Percentiles rank a stretch among this genome's conserved stretches.
Conservation (phyloP, 2,113 vertebrate genomes). For the Syngnathoides biaculeatus region DNA sequence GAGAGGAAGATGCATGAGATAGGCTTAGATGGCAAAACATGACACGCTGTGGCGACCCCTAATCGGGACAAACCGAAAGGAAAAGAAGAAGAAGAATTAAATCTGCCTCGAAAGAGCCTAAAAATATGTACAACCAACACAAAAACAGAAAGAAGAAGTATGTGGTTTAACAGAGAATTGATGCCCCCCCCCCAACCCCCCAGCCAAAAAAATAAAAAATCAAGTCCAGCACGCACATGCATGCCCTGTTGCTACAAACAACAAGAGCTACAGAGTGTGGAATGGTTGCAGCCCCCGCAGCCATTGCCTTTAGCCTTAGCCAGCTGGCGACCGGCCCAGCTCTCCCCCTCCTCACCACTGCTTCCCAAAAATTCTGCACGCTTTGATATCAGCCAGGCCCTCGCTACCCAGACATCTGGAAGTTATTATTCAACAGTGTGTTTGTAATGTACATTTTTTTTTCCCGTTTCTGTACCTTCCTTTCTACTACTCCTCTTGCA, state of each 20-base stretch:
- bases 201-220: neutral
- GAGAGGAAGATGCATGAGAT: too few relatives aligned
- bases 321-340: slow-evolving; percentile 70
- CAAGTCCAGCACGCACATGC: neutral
- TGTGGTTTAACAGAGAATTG: neutral
- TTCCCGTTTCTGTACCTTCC: slow-evolving; percentile 29
- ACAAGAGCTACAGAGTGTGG: slow-evolving; percentile 74
- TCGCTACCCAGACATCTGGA: slow-evolving; percentile 78
- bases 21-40: too few relatives aligned
- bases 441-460: slow-evolving; percentile 62
- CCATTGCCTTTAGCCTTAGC: slow-evolving; percentile 63
- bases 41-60: too few relatives aligned
- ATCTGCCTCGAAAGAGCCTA: too few relatives aligned
- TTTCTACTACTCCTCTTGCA: slow-evolving; percentile 26
- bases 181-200: neutral
- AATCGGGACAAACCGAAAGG: too few relatives aligned
- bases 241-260: slow-evolving; percentile 55
- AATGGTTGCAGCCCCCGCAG: slow-evolving; percentile 63
- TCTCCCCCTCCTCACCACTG: slow-evolving; percentile 51
- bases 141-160: neutral
- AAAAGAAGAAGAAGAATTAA: too few relatives aligned
- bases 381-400: slow-evolving; percentile 73
- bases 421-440: slow-evolving; percentile 76
- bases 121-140: neutral
- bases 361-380: slow-evolving; percentile 64